Evolutionary conservation across 1,140 invertebrate species (phyloP), one percentile per base, ranked within the genome.

Genomic region (Pseudobourletiella spinata): DNA sequence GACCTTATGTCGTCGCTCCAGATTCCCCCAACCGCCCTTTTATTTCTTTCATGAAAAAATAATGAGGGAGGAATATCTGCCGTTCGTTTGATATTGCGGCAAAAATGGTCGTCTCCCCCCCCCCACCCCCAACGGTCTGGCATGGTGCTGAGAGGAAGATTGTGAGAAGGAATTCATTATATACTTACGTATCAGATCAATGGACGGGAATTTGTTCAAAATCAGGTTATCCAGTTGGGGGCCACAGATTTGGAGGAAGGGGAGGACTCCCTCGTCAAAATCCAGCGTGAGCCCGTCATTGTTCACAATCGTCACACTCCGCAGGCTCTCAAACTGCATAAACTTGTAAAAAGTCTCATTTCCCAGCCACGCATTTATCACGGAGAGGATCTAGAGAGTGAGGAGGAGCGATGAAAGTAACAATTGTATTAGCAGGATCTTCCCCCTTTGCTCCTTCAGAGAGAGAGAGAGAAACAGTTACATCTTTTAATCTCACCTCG

Each of bases 181-280:
- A 18, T 48, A 60, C 60, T 35, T 63, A 68, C 66, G 65, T 22
- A 65, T 39, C 24, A 68, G 32, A 39, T 69, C 56, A 4, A 75
- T 64, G n/a, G 60, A 54, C 3, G 67, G 62, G 50, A 74, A 75
- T 58, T 74, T 74, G 22, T 69, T 68, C 8, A 76, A 69, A 29
- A 75, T 74, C 14, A 76, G 68, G 46, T 71, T 74, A 16, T 71
- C 63, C 14, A 76, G 70, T 2, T 57, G 62, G 18, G 62, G 56
- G 4, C 75, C 75, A 50, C 68, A 68, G 8, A 72, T 64, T 30
- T 72, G 69, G 15, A 76, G 70, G 1, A 76, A 43, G 0, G 75
- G 75, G 16, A 76, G 51, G 29, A 76, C 69, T 2, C 73, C 74
- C 55, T 74, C 73, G 11, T 72, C 70, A 63, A 73, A 76, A 52